Conservation (phyloP, 2,113 vertebrate genomes). For the Himantopus leucocephalus region DNA sequence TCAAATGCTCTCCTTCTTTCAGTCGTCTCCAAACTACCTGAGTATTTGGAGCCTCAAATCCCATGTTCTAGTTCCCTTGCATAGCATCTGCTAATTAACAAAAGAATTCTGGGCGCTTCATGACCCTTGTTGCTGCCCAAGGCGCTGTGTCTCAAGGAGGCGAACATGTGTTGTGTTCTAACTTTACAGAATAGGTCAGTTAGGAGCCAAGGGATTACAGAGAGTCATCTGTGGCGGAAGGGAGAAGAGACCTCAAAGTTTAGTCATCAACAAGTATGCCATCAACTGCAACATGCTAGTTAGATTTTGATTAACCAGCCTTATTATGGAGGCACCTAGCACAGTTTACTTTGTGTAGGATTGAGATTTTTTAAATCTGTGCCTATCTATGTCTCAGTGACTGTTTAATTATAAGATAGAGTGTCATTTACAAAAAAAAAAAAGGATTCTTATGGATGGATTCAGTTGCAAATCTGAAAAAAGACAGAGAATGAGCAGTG, state of each 20-base stretch:
- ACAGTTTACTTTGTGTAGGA: not conserved
- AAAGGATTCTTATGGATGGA: not conserved
- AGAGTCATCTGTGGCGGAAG: not conserved
- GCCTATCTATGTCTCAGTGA: rapidly evolving
- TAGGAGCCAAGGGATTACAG: not conserved
- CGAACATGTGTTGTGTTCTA: not conserved
- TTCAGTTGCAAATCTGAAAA: not conserved
- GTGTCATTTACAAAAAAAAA: not conserved
- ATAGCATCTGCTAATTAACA: not conserved
- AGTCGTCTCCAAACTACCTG: not conserved
- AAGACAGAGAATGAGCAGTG: not conserved
- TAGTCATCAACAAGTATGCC: not conserved
- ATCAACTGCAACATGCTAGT: not conserved
- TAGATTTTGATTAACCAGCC: not conserved
- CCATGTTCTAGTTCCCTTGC: not conserved
- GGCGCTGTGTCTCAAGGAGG: not conserved
- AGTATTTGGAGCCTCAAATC: not conserved
- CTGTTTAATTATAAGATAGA: not conserved
- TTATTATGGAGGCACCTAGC: not conserved
- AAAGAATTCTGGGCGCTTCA: not conserved
- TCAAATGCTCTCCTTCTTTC: not conserved
- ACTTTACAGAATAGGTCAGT: not conserved
- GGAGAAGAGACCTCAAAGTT: not conserved
- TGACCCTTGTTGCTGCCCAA: not conserved
- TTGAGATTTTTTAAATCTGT: not conserved